Conservation (phyloP, 2,113 vertebrate genomes). For the Pungitius pungitius region DNA sequence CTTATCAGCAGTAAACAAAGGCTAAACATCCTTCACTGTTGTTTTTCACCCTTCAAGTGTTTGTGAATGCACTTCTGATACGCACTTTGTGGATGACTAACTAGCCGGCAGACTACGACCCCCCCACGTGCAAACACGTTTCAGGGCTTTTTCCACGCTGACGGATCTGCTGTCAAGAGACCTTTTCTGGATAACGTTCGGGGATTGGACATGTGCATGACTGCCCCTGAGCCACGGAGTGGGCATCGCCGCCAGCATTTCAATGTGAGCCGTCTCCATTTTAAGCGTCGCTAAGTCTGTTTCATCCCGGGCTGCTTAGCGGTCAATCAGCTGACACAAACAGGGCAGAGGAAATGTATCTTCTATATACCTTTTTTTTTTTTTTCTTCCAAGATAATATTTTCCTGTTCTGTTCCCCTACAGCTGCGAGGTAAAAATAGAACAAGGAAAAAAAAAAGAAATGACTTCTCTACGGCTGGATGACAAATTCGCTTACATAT, state of each 20-base stretch:
- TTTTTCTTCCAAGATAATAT: conserved; percentile 7
- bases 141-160: conserved; percentile 28
- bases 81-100: conserved; percentile 15
- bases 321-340: conserved; percentile 45
- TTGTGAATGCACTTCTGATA: conserved; percentile 14
- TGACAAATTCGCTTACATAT: conserved; percentile 37
- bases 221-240: conserved; percentile 47
- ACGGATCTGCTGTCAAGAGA: conserved; percentile 35
- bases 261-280: conserved; percentile 56
- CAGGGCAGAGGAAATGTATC: conserved; percentile 9
- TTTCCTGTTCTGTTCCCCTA: conserved; percentile 1
- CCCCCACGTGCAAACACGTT: conserved; percentile 27
- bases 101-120: conserved; percentile 1
- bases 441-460: conserved; percentile 19
- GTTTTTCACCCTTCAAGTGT: neutral
- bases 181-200: conserved; percentile 19
- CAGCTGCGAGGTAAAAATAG: conserved; percentile 38
- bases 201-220: conserved; percentile 41
- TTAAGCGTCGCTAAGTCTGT: conserved; percentile 41
- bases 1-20: neutral
- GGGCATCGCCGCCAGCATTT: conserved; percentile 66
- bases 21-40: neutral
- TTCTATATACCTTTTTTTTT: conserved; percentile 9
- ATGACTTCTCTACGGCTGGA: conserved; percentile 18
- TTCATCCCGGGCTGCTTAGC: conserved; percentile 38